Evolutionary conservation across 35 echinoderm and acorn worm species (phyloP).

Genomic region (Heliocidaris erythrogramma): DNA sequence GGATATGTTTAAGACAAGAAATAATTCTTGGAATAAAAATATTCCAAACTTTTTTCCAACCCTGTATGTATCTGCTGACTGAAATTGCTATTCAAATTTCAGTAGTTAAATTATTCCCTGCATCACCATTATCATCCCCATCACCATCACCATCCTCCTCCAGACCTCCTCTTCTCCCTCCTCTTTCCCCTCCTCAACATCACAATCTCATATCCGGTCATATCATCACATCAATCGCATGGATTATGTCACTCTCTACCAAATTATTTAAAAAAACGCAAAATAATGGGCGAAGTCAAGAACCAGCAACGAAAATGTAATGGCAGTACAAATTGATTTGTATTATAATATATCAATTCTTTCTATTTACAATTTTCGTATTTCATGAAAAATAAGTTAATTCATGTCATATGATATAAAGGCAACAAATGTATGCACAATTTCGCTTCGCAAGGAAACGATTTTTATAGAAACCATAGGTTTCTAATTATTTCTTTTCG

Average conservation of each 20-base stretch:
- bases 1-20: too few relatives aligned
- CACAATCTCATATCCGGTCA: too few relatives aligned
- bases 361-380: constrained; percentile 42
- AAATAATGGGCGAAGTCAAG: neutral
- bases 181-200: too few relatives aligned
- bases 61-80: too few relatives aligned
- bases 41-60: too few relatives aligned
- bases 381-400: constrained; percentile 53
- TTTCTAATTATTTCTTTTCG: neutral
- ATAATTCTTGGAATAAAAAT: too few relatives aligned
- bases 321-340: constrained; percentile 51
- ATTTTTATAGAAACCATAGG: neutral
- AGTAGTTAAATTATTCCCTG: too few relatives aligned
- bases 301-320: neutral
- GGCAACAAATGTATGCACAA: neutral
- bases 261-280: neutral
- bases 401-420: constrained; percentile 45
- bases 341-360: constrained; percentile 55
- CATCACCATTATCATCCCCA: too few relatives aligned
- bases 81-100: too few relatives aligned
- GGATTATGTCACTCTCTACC: neutral
- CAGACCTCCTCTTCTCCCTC: too few relatives aligned
- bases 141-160: too few relatives aligned
- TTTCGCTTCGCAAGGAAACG: neutral
- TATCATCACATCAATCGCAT: neutral